Evolutionary conservation across 2,797 vertebrate species (phyloP), one percentile per base, ranked within the genome.

Genomic region (Cyprinella venusta): DNA sequence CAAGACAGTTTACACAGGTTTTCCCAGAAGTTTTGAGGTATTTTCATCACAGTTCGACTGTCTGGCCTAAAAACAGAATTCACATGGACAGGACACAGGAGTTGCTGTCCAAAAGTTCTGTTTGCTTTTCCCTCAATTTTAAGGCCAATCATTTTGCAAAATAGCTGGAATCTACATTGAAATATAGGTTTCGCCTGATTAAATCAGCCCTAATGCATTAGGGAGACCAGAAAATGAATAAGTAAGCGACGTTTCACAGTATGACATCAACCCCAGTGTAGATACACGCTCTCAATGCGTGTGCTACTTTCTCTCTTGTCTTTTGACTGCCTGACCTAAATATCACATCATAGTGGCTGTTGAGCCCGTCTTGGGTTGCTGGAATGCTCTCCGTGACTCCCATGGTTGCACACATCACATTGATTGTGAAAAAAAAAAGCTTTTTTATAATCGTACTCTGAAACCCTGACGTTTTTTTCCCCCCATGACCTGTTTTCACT

Each of bases 371-470:
- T 68, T 50, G 45, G 52, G 63, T 54, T 38, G 50, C 48, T 8
- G 36, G 15, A 64, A 69, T 65, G 61, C n/a, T 78, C 21, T 74
- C 54, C 4, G 19, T 82, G 86, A 89, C 90, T 87, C 89, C 86
- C 84, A 80, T 86, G 85, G 84, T 86, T 89, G 84, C 90, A 88
- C 90, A 88, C 83, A 91, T 89, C 85, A 87, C 87, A 76, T 64
- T 59, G 65, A 85, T 83, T 87, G 76, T 70, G 69, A 81, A 80
- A 83, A 45, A 83, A 45, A 81, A 74, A 21, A 38, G 59, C 52
- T 84, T 79, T 84, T 77, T 76, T 63, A 42, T 61, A 21, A 50
- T 75, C 6, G 0, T 65, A 54, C 36, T 67, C 50, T 54, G 33
- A 75, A 74, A 67, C 71, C n/a, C 59, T 30, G 71, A 67, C 1